phyloP scores from a whole-genome alignment of 2,113 vertebrate genomes.

The Chaetura pelagica region DNA sequence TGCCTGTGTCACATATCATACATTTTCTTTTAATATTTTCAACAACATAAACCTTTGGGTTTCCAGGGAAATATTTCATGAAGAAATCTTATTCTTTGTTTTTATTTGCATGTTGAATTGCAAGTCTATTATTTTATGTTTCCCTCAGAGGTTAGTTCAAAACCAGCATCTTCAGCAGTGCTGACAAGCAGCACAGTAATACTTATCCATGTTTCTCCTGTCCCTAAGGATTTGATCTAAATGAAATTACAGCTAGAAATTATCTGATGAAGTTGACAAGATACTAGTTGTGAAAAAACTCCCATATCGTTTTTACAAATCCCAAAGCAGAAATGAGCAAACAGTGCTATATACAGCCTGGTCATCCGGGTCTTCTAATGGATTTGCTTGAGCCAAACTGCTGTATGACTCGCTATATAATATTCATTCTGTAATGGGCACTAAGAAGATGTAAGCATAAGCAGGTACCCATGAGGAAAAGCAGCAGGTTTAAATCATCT shows the following conservation, averaged over 20 bases:
- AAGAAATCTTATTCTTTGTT: background rate
- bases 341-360: background rate
- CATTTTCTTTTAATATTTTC: background rate
- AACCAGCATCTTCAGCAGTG: background rate
- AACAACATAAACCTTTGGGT: background rate
- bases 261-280: background rate
- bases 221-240: background rate
- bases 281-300: background rate
- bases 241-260: background rate
- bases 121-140: background rate
- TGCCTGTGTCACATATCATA: background rate
- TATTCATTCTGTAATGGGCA: background rate
- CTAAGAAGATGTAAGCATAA: background rate
- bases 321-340: background rate
- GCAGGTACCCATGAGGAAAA: background rate
- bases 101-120: conserved; percentile 17
- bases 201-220: background rate
- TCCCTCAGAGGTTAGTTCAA: background rate
- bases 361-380: background rate
- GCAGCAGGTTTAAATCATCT: background rate
- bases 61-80: background rate
- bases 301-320: background rate
- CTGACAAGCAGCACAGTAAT: background rate
- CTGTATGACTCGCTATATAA: background rate
- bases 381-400: background rate